A percentile compares a stretch with the other conserved stretches of the same genome.
Conservation (phyloP, 1,140 invertebrate genomes). For the Drosophila takahashii region DNA sequence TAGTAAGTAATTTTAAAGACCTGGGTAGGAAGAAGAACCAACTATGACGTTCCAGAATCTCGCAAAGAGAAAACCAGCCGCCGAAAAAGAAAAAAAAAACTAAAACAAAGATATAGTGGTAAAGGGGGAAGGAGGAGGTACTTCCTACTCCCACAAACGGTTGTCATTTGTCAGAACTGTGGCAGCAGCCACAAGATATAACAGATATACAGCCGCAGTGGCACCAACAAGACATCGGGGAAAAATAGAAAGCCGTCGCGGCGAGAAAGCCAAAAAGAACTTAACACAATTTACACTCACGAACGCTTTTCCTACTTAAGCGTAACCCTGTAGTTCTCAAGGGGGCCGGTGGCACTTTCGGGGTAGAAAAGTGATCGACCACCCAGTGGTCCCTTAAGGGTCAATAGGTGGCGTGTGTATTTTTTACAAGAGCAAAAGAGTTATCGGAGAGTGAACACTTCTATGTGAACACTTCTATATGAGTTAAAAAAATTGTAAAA, state of each 20-base stretch:
- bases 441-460: too few species aligned
- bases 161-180: conserved; percentile 71
- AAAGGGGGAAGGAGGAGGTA: not conserved
- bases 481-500: too few species aligned
- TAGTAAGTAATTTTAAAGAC: conserved; percentile 66
- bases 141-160: conserved; percentile 58
- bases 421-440: too few species aligned
- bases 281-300: conserved; percentile 81
- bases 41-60: conserved; percentile 66
- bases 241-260: conserved; percentile 70
- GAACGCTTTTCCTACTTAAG: conserved; percentile 75
- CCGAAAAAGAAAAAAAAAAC: conserved; percentile 38
- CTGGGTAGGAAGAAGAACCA: conserved; percentile 16
- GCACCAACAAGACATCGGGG: conserved; percentile 20
- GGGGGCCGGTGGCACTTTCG: too few species aligned
- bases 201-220: conserved; percentile 7
- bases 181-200: conserved; percentile 25
- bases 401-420: too few species aligned
- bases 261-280: conserved; percentile 78
- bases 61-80: conserved; percentile 56
- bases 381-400: too few species aligned
- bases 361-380: too few species aligned
- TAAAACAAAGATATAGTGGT: conserved; percentile 26
- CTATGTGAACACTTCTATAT: too few species aligned
- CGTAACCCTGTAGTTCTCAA: too few species aligned